A percentile compares a stretch with the other conserved stretches of the same genome.
These are phyloP conservation scores for Phainopepla nitens DNA, from an alignment of 2,113 vertebrate species.

Conservation along the genomic window DNA sequence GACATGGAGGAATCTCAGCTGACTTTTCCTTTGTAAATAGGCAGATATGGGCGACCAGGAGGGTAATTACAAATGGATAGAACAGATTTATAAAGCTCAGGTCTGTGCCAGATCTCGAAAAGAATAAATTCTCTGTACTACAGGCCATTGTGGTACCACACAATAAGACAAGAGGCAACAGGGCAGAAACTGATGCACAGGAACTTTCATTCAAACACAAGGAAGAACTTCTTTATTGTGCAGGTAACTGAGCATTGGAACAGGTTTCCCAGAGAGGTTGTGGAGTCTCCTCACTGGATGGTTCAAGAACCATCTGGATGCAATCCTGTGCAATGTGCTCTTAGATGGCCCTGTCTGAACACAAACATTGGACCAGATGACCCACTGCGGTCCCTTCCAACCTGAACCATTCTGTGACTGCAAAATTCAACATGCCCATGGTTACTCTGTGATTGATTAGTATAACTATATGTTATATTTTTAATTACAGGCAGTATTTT, in stretches of 20 bases:
- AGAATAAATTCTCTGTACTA: not conserved
- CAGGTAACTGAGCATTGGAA: not conserved
- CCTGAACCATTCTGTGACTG: not conserved
- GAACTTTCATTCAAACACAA: not conserved
- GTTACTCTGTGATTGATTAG: not conserved
- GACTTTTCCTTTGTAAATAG: not conserved
- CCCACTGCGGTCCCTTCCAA: not conserved
- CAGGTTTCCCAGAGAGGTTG: not conserved
- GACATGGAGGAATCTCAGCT: not conserved
- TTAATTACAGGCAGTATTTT: not conserved
- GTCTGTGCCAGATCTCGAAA: not conserved
- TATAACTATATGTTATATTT: not conserved
- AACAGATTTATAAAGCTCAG: not conserved
- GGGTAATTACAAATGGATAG: not conserved
- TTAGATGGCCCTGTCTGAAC: not conserved
- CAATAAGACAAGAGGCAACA: not conserved
- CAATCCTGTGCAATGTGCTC: not conserved
- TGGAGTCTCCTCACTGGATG: not conserved
- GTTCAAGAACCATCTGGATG: not conserved
- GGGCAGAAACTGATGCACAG: not conserved
- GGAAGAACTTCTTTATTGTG: not conserved
- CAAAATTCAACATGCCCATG: not conserved
- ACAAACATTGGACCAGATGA: not conserved
- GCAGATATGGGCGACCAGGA: not conserved
- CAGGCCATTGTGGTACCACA: not conserved